Evolutionary conservation across 1,140 invertebrate genomes (phyloP), one percentile per base, ranked within the genome.

Genomic region (Cylas formicarius): DNA sequence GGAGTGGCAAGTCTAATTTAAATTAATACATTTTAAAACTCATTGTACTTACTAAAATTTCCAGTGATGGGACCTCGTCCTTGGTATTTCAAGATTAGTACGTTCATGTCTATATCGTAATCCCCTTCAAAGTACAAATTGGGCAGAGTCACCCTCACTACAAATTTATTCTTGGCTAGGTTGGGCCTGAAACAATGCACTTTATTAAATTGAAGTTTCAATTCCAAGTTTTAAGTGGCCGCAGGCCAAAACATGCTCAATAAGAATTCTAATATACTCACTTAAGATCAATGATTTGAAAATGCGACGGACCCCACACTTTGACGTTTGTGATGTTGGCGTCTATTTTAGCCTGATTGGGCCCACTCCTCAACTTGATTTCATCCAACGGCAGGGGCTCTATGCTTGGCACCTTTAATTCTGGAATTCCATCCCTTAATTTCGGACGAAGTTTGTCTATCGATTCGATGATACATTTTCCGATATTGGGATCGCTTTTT

Each of bases 21-120:
- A n/a, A n/a, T n/a, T n/a, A n/a, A n/a, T n/a, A n/a, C n/a, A n/a
- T n/a, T 9, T 43, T 20, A 40, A 27, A 13, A 21, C 17, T 36
- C 44, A 35, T 27, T 27, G 13, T 41, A 75, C 78, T 76, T 67
- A 84, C 81, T 74, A 32, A 82, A 81, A 31, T 73, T 78, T 43
- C 81, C 79, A 0, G 70, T 74, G 4, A 82, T 70, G 39, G 77
- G 72, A 13, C 81, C 81, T 31, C 70, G 64, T 23, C 81, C 81
- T 49, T 73, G 66, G 8, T 82, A 66, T 28, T 72, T 70, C 11
- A 84, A 60, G 19, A 82, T 61, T 1, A 80, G 45, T 29, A 81
- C 67, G 29, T 67, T 70, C 2, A 72, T 70, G 48, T 73, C 70
- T 6, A 81, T 54, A 39, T 74, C 69, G 54, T 78, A 81, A 23